Evolutionary conservation across 2,797 vertebrate species (phyloP).

Genomic region (Lophotriccus pileatus): DNA sequence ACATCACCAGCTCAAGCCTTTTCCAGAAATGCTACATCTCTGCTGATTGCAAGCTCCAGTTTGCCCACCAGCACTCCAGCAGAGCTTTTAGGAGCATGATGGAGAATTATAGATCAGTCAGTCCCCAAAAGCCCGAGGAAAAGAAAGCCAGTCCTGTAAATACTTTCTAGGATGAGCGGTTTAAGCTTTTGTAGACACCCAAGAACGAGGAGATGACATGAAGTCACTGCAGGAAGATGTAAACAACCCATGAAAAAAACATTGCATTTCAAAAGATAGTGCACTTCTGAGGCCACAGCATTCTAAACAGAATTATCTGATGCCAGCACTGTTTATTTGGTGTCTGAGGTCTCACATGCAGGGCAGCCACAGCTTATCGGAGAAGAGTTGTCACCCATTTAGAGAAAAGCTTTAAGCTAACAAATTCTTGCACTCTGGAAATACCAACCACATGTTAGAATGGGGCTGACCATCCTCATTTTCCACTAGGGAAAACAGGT

Average conservation of each 20-base stretch:
- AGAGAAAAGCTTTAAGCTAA: conserved; percentile 33
- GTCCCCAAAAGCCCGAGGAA: background rate
- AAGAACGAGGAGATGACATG: background rate
- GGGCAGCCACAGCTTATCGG: conserved; percentile 62
- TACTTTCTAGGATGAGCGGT: background rate
- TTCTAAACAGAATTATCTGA: conserved; percentile 63
- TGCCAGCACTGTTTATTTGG: conserved; percentile 65
- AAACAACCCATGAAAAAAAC: conserved; percentile 42
- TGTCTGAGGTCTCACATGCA: conserved; percentile 58
- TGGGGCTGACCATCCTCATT: background rate
- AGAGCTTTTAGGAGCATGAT: background rate
- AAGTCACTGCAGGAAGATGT: conserved; percentile 18
- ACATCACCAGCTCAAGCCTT: background rate
- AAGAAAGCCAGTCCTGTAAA: background rate
- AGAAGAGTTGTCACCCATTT: conserved; percentile 47
- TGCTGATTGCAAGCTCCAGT: background rate
- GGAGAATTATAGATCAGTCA: background rate
- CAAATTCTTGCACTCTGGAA: background rate
- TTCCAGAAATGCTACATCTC: background rate
- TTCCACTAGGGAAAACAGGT: background rate
- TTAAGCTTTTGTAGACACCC: background rate
- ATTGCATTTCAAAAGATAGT: conserved; percentile 62
- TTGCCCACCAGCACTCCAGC: background rate
- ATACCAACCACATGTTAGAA: background rate
- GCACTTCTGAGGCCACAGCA: conserved; percentile 32